These are phyloP conservation scores for Speoplatyrhinus poulsoni DNA, from an alignment of 2,113 vertebrate species.

Conservation along the genomic window DNA sequence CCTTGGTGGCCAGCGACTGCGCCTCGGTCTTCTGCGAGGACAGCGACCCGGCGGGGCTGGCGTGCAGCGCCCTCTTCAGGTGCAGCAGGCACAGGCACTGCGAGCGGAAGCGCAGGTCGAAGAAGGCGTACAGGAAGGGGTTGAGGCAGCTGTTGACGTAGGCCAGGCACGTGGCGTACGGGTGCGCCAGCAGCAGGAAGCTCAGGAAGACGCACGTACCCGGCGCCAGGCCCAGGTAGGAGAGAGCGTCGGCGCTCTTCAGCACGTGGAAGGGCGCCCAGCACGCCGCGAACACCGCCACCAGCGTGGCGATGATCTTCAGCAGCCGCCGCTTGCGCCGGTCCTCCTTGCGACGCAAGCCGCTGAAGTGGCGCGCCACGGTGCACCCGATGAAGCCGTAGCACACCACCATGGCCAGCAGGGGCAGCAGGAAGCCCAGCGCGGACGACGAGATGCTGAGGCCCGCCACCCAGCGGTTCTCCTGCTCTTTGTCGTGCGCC, in stretches of 20 bases:
- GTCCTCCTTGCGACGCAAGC: slow-evolving; percentile 75
- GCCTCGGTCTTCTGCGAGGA: slow-evolving; percentile 84
- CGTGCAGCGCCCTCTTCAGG: slow-evolving; percentile 72
- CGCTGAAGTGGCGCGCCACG: slow-evolving; percentile 82
- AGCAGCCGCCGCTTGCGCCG: slow-evolving; percentile 79
- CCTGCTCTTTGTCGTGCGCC: slow-evolving; percentile 41
- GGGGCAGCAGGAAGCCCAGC: slow-evolving; percentile 82
- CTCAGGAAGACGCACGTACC: slow-evolving; percentile 76
- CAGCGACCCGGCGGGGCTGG: slow-evolving; percentile 71
- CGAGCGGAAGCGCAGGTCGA: slow-evolving; percentile 83
- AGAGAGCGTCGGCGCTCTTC: slow-evolving; percentile 80
- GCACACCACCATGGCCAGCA: slow-evolving; percentile 83
- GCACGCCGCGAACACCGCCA: slow-evolving; percentile 82
- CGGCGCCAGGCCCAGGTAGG: slow-evolving; percentile 74
- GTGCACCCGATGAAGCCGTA: slow-evolving; percentile 84
- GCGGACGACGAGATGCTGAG: slow-evolving; percentile 81
- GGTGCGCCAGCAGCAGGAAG: slow-evolving; percentile 79
- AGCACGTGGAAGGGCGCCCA: slow-evolving; percentile 86
- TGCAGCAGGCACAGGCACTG: slow-evolving; percentile 81
- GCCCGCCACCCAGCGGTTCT: slow-evolving; percentile 77
- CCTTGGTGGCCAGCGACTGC: slow-evolving; percentile 80
- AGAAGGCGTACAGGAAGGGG: slow-evolving; percentile 86
- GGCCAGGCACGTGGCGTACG: slow-evolving; percentile 84
- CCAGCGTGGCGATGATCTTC: slow-evolving; percentile 83
- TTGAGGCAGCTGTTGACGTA: slow-evolving; percentile 90